phyloP scores from a whole-genome alignment of 2,113 vertebrate genomes.

The Bombycilla garrulus region DNA sequence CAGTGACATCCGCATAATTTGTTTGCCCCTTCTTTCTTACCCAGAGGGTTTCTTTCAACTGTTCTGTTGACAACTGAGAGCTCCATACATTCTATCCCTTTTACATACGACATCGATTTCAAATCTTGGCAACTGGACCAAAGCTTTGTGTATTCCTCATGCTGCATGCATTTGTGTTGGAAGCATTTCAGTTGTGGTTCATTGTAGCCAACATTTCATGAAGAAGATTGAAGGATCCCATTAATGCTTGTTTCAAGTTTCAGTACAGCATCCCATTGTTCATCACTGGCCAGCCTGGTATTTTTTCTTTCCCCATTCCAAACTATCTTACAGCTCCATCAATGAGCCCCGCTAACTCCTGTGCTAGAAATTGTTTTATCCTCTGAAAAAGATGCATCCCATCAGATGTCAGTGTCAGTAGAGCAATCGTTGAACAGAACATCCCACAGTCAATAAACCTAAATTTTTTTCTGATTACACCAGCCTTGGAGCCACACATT shows the following conservation, averaged over 20 bases:
- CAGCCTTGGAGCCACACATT: background rate
- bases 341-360: accelerated
- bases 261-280: too few relatives aligned
- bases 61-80: background rate
- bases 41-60: background rate
- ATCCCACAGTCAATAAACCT: background rate
- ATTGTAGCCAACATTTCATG: background rate
- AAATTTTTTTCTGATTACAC: background rate
- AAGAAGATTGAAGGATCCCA: background rate
- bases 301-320: background rate
- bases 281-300: background rate
- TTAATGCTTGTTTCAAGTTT: background rate
- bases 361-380: background rate
- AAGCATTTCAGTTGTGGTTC: background rate
- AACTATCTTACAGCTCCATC: background rate
- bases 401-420: background rate
- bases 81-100: background rate
- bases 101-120: background rate
- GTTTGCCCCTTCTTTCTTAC: background rate
- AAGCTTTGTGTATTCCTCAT: background rate
- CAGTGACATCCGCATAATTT: background rate
- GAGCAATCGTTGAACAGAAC: background rate
- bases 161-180: too few relatives aligned
- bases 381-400: background rate
- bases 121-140: too few relatives aligned